phyloP scores from a whole-genome alignment of 1,140 invertebrate genomes.

The Maconellicoccus hirsutus region DNA sequence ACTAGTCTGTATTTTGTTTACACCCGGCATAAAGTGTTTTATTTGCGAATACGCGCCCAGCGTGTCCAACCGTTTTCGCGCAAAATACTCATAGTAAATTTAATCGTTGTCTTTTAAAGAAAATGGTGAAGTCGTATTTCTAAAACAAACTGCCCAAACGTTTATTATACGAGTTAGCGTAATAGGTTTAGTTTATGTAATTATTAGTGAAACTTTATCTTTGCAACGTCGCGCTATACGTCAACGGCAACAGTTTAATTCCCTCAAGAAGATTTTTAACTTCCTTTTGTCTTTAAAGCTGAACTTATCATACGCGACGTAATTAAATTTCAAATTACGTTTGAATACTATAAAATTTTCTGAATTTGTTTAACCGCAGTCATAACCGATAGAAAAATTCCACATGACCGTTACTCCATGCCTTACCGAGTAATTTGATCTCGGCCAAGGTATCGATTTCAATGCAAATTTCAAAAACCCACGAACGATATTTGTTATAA shows the following conservation, averaged over 20 bases:
- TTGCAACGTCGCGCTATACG: background rate
- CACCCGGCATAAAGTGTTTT: background rate
- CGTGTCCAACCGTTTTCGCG: background rate
- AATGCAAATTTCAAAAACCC: background rate
- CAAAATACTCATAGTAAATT: background rate
- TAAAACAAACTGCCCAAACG: background rate
- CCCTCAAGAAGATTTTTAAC: background rate
- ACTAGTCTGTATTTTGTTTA: too few species aligned
- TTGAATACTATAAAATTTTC: too few species aligned
- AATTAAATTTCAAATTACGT: too few species aligned
- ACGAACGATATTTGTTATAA: too few species aligned
- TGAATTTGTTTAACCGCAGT: too few species aligned
- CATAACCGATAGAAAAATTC: background rate
- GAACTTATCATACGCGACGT: too few species aligned
- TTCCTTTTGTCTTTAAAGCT: background rate
- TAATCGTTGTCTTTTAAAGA: background rate
- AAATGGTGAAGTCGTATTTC: background rate
- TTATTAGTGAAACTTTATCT: slow-evolving; percentile 6
- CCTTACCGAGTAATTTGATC: background rate
- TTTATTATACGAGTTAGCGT: background rate
- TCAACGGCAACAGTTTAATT: slow-evolving; percentile 4
- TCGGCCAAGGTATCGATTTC: background rate
- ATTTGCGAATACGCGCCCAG: background rate
- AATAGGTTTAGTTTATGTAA: slow-evolving; percentile 9
- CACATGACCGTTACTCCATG: background rate